phyloP scores from a whole-genome alignment of 2,113 vertebrate species.

The Engystomops pustulosus region DNA sequence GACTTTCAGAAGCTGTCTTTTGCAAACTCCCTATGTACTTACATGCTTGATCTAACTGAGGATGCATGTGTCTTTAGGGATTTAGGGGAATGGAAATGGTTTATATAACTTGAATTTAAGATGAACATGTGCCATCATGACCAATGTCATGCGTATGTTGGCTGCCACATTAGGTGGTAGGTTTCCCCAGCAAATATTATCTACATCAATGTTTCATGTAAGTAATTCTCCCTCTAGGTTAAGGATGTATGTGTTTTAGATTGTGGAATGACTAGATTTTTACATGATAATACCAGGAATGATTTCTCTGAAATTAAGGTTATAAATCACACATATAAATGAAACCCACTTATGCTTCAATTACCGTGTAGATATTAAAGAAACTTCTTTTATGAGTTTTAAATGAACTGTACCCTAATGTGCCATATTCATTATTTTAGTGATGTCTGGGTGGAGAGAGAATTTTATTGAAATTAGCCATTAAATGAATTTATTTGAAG shows the following conservation, averaged over 20 bases:
- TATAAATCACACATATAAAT: background rate
- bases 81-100: no score
- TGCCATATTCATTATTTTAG: conserved; percentile 44
- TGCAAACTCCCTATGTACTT: no score
- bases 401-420: conserved; percentile 43
- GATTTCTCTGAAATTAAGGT: background rate
- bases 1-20: no score
- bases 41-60: no score
- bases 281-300: background rate
- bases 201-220: background rate
- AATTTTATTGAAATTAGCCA: conserved; percentile 35
- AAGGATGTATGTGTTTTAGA: background rate
- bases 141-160: no score
- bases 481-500: conserved; percentile 48
- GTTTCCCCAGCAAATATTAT: background rate
- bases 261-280: background rate
- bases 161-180: no score
- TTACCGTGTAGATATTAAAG: conserved; percentile 34
- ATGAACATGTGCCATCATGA: no score
- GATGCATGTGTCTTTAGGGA: no score
- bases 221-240: background rate
- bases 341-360: conserved; percentile 23
- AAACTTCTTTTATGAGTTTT: conserved; percentile 30
- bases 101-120: no score
- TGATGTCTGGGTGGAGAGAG: conserved; percentile 8